These are phyloP conservation scores for Penaeus monodon DNA, from an alignment of 2,888 invertebrate species.

Conservation along the genomic window DNA sequence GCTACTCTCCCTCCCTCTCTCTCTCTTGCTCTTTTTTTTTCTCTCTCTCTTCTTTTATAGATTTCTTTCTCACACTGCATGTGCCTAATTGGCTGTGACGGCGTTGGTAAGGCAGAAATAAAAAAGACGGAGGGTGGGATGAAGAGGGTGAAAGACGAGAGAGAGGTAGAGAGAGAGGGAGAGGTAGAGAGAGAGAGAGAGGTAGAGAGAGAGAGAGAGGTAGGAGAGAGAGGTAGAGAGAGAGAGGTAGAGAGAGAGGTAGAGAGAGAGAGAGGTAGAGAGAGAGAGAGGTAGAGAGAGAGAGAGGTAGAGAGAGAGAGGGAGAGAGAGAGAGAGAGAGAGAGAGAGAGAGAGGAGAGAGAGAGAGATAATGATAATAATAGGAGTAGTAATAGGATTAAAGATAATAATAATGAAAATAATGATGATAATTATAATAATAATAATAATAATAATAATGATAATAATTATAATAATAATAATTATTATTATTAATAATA, in stretches of 20 bases:
- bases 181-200: not conserved
- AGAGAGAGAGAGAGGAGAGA: not conserved
- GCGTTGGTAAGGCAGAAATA: not conserved
- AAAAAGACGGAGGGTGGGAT: not conserved
- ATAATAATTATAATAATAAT: too few species aligned
- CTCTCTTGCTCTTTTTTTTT: not conserved
- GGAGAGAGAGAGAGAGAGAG: not conserved
- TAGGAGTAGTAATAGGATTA: too few species aligned
- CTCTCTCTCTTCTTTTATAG: not conserved
- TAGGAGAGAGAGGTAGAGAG: not conserved
- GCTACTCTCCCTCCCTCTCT: not conserved
- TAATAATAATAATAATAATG: too few species aligned
- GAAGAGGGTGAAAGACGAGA: not conserved
- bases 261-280: not conserved
- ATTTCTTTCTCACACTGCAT: not conserved
- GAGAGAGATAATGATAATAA: too few species aligned
- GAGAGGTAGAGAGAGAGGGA: not conserved
- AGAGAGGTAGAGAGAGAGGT: not conserved
- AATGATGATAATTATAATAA: too few species aligned
- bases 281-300: not conserved
- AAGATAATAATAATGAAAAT: too few species aligned
- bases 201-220: not conserved
- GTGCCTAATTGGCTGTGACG: slow-evolving; percentile 1
- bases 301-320: not conserved
- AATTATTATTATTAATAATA: too few species aligned